phyloP scores from a whole-genome alignment of 2,888 invertebrate genomes.

The Pristionchus maxplancki region DNA sequence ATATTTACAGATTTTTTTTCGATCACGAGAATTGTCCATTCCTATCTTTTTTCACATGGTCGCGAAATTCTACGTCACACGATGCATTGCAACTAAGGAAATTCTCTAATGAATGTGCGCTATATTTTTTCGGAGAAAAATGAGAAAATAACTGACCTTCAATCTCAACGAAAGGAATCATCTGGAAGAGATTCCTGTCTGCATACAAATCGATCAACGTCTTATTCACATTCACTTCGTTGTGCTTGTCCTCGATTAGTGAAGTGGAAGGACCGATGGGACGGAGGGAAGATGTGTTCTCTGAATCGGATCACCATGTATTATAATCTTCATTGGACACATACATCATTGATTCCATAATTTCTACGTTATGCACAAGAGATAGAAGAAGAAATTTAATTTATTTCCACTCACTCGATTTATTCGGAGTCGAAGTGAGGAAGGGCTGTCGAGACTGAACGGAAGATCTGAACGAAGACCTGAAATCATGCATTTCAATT shows the following conservation, averaged over 20 bases:
- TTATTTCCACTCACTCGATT: slow-evolving; percentile 48
- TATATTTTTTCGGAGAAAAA: neutral
- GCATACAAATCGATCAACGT: slow-evolving; percentile 71
- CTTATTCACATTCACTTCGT: slow-evolving; percentile 60
- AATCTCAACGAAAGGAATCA: slow-evolving; percentile 69
- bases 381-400: neutral
- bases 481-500: slow-evolving; percentile 39
- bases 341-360: no score
- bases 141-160: slow-evolving; percentile 60
- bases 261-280: slow-evolving; percentile 14
- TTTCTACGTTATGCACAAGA: neutral
- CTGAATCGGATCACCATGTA: neutral
- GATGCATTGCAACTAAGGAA: neutral
- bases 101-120: neutral
- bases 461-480: slow-evolving; percentile 63
- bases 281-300: neutral
- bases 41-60: no score
- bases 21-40: neutral
- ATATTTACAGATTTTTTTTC: no score
- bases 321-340: neutral
- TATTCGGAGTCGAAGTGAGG: slow-evolving; percentile 57
- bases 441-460: slow-evolving; percentile 60
- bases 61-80: neutral
- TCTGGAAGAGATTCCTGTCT: slow-evolving; percentile 73
- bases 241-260: neutral